These are phyloP conservation scores for Australoheros scitulus DNA, from an alignment of 2,113 vertebrate genomes.

Conservation along the genomic window DNA sequence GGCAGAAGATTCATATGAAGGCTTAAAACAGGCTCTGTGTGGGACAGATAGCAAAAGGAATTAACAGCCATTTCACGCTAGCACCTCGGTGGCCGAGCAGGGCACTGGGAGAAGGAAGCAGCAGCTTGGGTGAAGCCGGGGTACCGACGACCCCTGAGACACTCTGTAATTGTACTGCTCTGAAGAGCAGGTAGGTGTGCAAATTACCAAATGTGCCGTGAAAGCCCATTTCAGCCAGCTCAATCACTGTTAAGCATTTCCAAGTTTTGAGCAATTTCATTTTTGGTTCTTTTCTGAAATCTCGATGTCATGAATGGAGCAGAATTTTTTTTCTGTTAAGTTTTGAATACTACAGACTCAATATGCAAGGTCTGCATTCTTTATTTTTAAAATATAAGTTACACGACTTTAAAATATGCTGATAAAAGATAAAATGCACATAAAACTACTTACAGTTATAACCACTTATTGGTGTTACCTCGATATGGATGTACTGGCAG, in stretches of 20 bases:
- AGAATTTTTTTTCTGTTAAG: constrained; percentile 17
- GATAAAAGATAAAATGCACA: neutral
- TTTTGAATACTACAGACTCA: constrained; percentile 18
- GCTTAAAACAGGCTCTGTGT: constrained; percentile 79
- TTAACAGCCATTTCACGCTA: constrained; percentile 83
- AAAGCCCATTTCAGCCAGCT: constrained; percentile 78
- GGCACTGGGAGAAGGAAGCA: constrained; percentile 62
- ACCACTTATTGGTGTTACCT: neutral
- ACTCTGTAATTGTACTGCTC: constrained; percentile 78
- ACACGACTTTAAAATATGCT: neutral
- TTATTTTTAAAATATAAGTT: neutral
- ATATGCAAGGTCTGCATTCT: neutral
- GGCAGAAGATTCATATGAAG: constrained; percentile 65
- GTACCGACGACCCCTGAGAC: constrained; percentile 67
- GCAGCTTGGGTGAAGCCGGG: constrained; percentile 61
- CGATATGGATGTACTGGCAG: neutral
- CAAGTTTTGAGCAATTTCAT: constrained; percentile 65
- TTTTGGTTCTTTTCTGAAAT: constrained; percentile 66
- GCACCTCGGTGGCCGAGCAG: constrained; percentile 64
- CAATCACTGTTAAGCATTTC: constrained; percentile 76
- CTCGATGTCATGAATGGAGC: constrained; percentile 44
- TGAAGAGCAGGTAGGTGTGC: constrained; percentile 84
- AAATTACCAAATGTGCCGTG: constrained; percentile 83
- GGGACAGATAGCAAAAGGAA: constrained; percentile 80
- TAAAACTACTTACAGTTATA: neutral